These are phyloP conservation scores for Rhea americana DNA, from an alignment of 2,113 vertebrate species.

Conservation along the genomic window DNA sequence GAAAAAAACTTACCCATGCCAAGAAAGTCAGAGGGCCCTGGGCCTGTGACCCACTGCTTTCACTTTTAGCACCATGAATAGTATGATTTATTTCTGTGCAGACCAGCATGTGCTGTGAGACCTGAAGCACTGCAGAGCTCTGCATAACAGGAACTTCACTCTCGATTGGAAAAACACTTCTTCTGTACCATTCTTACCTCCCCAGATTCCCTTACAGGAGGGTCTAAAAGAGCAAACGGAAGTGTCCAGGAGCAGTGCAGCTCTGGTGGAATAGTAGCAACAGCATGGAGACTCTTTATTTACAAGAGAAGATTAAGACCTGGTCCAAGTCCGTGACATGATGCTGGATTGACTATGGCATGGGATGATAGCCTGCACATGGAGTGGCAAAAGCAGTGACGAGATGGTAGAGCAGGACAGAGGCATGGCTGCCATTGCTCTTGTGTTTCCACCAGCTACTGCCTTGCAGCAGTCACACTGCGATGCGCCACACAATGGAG, in stretches of 20 bases:
- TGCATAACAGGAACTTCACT: rapidly evolving
- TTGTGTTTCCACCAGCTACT: neutral
- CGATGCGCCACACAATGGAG: rapidly evolving
- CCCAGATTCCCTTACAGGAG: rapidly evolving
- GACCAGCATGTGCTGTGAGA: neutral
- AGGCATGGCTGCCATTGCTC: neutral
- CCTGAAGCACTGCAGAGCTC: neutral
- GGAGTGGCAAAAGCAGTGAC: constrained; percentile 67
- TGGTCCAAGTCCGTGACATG: constrained; percentile 31
- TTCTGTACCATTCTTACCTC: neutral
- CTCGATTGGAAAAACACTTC: neutral
- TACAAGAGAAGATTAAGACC: neutral
- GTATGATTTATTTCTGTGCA: neutral
- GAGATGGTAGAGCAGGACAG: constrained; percentile 6
- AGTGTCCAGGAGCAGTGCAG: rapidly evolving
- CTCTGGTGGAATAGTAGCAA: neutral
- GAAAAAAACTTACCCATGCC: neutral
- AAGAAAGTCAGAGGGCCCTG: neutral
- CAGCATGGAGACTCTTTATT: neutral
- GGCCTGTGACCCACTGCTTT: neutral
- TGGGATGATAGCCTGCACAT: constrained; percentile 69
- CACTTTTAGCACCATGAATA: rapidly evolving
- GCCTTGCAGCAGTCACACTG: neutral
- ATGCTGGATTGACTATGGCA: neutral
- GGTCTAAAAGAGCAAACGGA: neutral